Evolutionary conservation across 2,113 vertebrate genomes (phyloP), one percentile per base, ranked within the genome.

Genomic region (Canis aureus): DNA sequence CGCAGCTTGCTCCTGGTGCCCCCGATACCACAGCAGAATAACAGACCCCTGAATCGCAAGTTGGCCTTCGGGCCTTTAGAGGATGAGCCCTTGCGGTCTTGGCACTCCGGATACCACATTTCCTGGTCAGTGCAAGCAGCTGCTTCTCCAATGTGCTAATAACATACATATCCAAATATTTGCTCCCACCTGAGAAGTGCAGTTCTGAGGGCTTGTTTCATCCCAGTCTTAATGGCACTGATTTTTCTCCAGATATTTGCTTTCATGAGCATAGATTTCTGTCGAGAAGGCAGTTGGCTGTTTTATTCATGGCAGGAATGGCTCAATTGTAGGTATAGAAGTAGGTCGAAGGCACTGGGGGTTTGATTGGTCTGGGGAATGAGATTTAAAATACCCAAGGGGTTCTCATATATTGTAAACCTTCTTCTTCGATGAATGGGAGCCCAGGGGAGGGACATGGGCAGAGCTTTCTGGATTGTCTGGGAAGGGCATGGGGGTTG

Each of bases 241-340:
- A 76, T 43, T 91, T 95, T 91, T 81, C 91, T 35, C 29, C 10
- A 66, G 66, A 62, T 43, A 51, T 32, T 35, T 59, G 43, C 59
- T 32, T 62, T 67, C 35, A 49, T 86, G n/a, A 95, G 51, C 87
- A 89, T 27, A 69, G 73, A 62, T 57, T 93, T 92, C 91, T 89
- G 12, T 82, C 13, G 19, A 60, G 85, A 91, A 87, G 57, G 69
- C 27, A 25, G 62, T 86, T 82, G 22, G 67, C 3, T 62, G 57
- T 80, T 81, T 93, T 84, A 64, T 43, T 67, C 60, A 76, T 22
- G 66, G 71, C n/a, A 53, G 59, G 23, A 74, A 79, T 43, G 80
- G 20, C 74, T 60, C 35, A 55, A 79, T 60, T 73, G 15, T 51
- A 35, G n/a, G n/a, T 27, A 29, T 23, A 32, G 1, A 43, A 5